A percentile compares a stretch with the other conserved stretches of the same genome.
Conservation (phyloP, 2,113 vertebrate species). For the Otocyon megalotis region DNA sequence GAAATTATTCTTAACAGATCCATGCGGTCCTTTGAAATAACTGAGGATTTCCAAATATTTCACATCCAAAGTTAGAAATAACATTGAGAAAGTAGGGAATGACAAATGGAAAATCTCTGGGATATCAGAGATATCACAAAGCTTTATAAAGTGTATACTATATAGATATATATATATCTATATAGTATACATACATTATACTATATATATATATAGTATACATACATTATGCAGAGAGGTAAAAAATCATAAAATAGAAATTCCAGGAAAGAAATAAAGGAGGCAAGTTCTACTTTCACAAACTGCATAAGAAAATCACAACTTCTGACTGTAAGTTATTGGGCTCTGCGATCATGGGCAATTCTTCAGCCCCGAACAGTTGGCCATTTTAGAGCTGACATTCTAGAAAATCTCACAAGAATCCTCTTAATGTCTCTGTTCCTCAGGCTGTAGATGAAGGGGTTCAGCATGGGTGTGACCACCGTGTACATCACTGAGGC, state of each 20-base stretch:
- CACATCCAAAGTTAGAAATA: not conserved
- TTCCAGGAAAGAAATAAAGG: not conserved
- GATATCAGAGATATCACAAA: not conserved
- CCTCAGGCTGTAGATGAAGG: constrained; percentile 50
- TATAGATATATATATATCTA: no score
- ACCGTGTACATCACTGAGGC: not conserved
- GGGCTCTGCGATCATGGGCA: not conserved
- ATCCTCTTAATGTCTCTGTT: constrained; percentile 55
- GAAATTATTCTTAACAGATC: not conserved
- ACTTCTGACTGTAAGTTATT: not conserved
- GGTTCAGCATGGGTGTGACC: constrained; percentile 55
- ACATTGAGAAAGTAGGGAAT: not conserved
- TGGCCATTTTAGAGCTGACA: not conserved
- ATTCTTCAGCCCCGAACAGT: not conserved
- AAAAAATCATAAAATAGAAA: not conserved
- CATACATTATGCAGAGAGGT: not conserved
- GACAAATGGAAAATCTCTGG: not conserved
- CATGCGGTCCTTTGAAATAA: not conserved
- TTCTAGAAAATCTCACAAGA: not conserved
- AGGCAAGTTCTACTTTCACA: not conserved
- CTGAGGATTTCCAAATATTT: not conserved
- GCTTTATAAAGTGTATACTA: not conserved
- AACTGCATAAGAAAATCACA: not conserved
- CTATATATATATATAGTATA: not conserved
- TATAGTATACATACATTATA: not conserved